These are phyloP conservation scores for Holothuria scabra DNA, from an alignment of 53 echinoderm and acorn worm genomes.

Conservation along the genomic window DNA sequence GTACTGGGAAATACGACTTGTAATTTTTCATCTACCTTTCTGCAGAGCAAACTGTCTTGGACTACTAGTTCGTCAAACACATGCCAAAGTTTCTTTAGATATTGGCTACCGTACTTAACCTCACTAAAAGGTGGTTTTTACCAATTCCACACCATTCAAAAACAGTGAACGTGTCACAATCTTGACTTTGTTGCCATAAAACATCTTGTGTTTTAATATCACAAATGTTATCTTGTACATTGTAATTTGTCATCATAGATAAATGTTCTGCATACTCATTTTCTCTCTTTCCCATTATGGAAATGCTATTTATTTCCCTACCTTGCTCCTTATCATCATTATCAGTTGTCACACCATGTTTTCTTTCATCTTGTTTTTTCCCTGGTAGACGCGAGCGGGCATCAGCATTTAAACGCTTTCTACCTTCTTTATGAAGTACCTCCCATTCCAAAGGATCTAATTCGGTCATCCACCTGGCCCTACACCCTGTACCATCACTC, in stretches of 20 bases:
- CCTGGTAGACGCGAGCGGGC: no score
- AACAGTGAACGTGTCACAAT: not conserved
- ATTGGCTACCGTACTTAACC: not conserved
- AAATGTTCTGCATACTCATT: not conserved
- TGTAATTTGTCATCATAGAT: not conserved
- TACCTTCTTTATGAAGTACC: no score
- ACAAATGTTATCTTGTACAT: no score
- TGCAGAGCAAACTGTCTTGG: not conserved
- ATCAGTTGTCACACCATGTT: no score
- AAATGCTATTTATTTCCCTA: not conserved
- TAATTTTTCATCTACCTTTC: not conserved
- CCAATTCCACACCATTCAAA: slow-evolving; percentile 1
- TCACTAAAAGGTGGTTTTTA: not conserved
- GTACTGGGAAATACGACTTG: slow-evolving; percentile 20
- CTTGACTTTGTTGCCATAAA: not conserved
- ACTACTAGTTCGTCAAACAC: not conserved
- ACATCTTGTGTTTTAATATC: not conserved
- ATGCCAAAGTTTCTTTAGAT: not conserved
- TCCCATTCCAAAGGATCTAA: slow-evolving; percentile 20
- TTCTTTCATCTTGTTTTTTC: no score
- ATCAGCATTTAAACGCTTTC: no score
- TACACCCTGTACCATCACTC: slow-evolving; percentile 57
- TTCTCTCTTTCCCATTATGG: not conserved
- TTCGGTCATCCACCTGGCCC: slow-evolving; percentile 67
- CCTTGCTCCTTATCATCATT: not conserved